These are phyloP conservation scores for Climacteris rufus DNA, from an alignment of 2,113 vertebrate genomes.

Conservation along the genomic window DNA sequence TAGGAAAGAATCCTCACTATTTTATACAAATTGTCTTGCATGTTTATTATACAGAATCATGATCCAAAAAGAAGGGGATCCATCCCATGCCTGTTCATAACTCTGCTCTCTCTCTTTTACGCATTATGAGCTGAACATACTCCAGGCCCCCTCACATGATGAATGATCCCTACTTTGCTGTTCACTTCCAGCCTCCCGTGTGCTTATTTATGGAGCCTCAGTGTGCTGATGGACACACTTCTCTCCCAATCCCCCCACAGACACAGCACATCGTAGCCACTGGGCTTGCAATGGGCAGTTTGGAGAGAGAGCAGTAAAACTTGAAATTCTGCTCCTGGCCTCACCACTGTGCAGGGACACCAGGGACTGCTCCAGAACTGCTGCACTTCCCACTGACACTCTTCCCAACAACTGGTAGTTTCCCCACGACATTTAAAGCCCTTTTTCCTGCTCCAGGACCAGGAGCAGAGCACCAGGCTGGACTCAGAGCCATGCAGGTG, in stretches of 20 bases:
- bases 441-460: background rate
- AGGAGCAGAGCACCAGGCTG: background rate
- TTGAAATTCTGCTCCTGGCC: background rate
- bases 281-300: background rate
- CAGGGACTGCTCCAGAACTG: accelerated
- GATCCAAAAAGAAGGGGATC: conserved; percentile 42
- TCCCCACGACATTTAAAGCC: background rate
- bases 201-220: conserved; percentile 27
- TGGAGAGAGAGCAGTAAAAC: background rate
- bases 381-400: background rate
- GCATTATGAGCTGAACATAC: background rate
- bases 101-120: background rate
- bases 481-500: background rate
- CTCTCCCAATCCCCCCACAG: background rate
- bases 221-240: background rate
- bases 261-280: background rate
- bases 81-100: conserved; percentile 29
- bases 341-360: background rate
- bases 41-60: conserved; percentile 41
- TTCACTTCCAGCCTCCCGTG: background rate
- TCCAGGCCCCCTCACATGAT: conserved; percentile 38
- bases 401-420: background rate
- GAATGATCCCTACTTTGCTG: conserved; percentile 3
- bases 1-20: conserved; percentile 61
- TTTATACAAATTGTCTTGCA: conserved; percentile 50